Evolutionary conservation across 2,113 vertebrate genomes (phyloP), one percentile per base, ranked within the genome.

Genomic region (Phrynosoma blainvillii): DNA sequence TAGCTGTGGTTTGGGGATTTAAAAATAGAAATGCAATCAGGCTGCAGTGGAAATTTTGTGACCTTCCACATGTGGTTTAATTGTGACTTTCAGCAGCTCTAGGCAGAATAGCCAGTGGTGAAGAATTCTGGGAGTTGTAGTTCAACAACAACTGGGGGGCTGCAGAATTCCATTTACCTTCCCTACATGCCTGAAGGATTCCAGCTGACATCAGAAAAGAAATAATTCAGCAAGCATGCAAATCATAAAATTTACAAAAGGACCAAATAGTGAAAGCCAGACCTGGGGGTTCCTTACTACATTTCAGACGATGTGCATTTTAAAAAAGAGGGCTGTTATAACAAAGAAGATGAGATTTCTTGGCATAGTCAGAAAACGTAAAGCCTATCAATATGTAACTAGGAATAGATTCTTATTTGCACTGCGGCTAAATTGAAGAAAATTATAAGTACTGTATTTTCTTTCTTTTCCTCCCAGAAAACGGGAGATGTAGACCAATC

Each of bases 371-470:
- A 81, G 1, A 23, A 89, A 88, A 86, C 2, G 54, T 14, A 82
- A 93, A 95, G 84, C 23, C 82, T n/a, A 9, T 79, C 81, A 87
- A 66, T 11, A 85, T 65, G 80, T 87, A 20, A 10, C 52, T 88
- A 62, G 13, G 23, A 68, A 66, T 73, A 93, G 87, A 90, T 94
- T 94, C 92, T 88, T 87, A 93, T 94, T 94, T 94, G 90, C 89
- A 88, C 16, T 65, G 91, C 75, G 88, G 91, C 21, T 86, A 96
- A 94, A 92, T 94, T 95, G 93, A 84, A 90, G 93, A 91, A 96
- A 96, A 96, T 93, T 84, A 93, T 89, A 86, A 42, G 89, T 95
- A 94, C 92, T 93, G 78, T 90, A 7, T 36, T 59, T 32, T 62
- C 27, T n/a, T 21, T n/a, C 47, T 73, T 14, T 90, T 93, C 42